These are phyloP conservation scores for Himantopus leucocephalus DNA, from an alignment of 2,113 vertebrate species.

Conservation along the genomic window DNA sequence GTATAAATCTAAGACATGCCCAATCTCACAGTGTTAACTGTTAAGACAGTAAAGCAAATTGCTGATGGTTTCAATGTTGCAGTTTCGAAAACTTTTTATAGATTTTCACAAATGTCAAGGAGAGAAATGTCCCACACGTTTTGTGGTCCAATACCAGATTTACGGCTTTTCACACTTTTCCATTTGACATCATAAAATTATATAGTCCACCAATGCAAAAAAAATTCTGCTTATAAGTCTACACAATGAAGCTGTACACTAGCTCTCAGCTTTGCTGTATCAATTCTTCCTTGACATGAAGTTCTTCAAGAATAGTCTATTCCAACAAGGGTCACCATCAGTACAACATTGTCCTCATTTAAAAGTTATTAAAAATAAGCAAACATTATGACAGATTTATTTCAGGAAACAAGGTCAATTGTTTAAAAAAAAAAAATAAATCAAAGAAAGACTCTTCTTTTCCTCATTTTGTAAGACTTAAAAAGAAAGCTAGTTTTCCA, in stretches of 20 bases:
- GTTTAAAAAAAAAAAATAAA: not conserved
- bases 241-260: not conserved
- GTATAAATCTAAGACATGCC: not conserved
- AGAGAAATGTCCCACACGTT: not conserved
- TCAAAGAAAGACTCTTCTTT: not conserved
- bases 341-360: not conserved
- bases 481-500: not conserved
- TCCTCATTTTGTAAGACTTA: not conserved
- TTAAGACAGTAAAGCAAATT: not conserved
- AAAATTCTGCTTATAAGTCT: not conserved
- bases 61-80: not conserved
- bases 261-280: not conserved
- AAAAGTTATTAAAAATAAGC: not conserved
- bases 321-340: not conserved
- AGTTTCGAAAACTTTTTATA: not conserved
- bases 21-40: not conserved
- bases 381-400: not conserved
- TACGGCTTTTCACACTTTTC: not conserved
- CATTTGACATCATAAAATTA: not conserved
- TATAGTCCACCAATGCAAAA: not conserved
- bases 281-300: not conserved
- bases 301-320: not conserved
- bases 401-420: not conserved
- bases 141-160: not conserved
- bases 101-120: not conserved